These are phyloP conservation scores for Drosophila varians DNA, from an alignment of 1,140 invertebrate genomes.

Conservation along the genomic window DNA sequence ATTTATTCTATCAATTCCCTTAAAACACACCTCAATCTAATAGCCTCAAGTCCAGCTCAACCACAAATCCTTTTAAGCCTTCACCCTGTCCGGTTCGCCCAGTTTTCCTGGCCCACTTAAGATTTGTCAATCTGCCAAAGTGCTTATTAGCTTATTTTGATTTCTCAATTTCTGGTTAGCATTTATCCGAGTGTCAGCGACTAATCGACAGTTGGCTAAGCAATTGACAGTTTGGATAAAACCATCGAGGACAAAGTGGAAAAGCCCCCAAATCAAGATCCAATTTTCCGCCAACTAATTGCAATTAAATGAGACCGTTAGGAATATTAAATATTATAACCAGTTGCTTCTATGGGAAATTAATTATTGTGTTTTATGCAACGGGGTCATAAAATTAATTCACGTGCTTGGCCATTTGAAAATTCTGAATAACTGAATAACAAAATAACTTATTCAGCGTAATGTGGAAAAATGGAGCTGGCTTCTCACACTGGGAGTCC, in stretches of 20 bases:
- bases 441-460: neutral
- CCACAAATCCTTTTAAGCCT: slow-evolving; percentile 27
- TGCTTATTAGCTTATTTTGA: slow-evolving; percentile 22
- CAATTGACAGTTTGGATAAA: slow-evolving; percentile 33
- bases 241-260: slow-evolving; percentile 7
- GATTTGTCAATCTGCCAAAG: slow-evolving; percentile 42
- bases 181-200: slow-evolving; percentile 35
- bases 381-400: slow-evolving; percentile 18
- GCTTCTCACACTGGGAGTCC: slow-evolving; percentile 12
- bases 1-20: neutral
- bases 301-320: slow-evolving; percentile 33
- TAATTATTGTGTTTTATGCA: slow-evolving; percentile 28
- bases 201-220: slow-evolving; percentile 38
- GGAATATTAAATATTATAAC: slow-evolving; percentile 7
- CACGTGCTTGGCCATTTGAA: neutral
- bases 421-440: slow-evolving; percentile 25
- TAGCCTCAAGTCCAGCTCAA: neutral
- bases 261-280: slow-evolving; percentile 34
- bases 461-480: neutral
- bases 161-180: slow-evolving; percentile 31
- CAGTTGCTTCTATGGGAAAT: slow-evolving; percentile 16
- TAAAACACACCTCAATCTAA: neutral
- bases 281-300: slow-evolving; percentile 38
- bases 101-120: slow-evolving; percentile 28
- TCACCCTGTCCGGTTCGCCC: slow-evolving; percentile 9